A percentile compares a stretch with the other conserved stretches of the same genome.
These are phyloP conservation scores for Macroramphosus scolopax DNA, from an alignment of 2,797 vertebrate genomes.

Conservation along the genomic window DNA sequence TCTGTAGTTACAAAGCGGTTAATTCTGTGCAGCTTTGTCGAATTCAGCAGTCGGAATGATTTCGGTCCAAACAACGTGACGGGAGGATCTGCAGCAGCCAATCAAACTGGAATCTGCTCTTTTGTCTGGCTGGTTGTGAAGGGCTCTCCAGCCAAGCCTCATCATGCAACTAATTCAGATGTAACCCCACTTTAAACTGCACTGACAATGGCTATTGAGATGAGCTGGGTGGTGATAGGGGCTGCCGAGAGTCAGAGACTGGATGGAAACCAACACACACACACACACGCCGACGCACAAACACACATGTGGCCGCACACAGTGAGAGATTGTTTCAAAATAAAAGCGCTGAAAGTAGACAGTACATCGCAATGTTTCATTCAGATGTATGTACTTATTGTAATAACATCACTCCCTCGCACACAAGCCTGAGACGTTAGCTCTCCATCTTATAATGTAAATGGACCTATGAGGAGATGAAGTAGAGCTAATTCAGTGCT, in stretches of 20 bases:
- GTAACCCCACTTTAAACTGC: conserved; percentile 67
- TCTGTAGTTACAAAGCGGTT: conserved; percentile 21
- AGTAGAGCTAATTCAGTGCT: conserved; percentile 14
- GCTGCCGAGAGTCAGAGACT: conserved; percentile 49
- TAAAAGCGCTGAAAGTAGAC: no score
- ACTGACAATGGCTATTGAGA: conserved; percentile 70
- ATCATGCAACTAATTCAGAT: conserved; percentile 70
- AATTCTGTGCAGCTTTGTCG: conserved; percentile 23
- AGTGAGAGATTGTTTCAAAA: no score
- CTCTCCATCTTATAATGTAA: conserved; percentile 21
- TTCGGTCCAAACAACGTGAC: conserved; percentile 43
- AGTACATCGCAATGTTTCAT: no score
- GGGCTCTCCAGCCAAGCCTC: conserved; percentile 66
- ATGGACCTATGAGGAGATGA: conserved; percentile 25
- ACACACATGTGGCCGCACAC: background rate
- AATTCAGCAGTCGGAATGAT: conserved; percentile 44
- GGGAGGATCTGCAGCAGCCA: conserved; percentile 51
- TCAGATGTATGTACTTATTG: no score
- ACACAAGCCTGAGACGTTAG: no score
- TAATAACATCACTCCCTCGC: no score
- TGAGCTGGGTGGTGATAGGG: conserved; percentile 54
- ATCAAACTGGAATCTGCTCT: conserved; percentile 57
- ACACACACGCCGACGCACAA: conserved; percentile 9
- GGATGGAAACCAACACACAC: conserved; percentile 32
- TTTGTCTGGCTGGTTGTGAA: conserved; percentile 65